Conservation (phyloP, 2,888 invertebrate genomes). For the Rotaria socialis region DNA sequence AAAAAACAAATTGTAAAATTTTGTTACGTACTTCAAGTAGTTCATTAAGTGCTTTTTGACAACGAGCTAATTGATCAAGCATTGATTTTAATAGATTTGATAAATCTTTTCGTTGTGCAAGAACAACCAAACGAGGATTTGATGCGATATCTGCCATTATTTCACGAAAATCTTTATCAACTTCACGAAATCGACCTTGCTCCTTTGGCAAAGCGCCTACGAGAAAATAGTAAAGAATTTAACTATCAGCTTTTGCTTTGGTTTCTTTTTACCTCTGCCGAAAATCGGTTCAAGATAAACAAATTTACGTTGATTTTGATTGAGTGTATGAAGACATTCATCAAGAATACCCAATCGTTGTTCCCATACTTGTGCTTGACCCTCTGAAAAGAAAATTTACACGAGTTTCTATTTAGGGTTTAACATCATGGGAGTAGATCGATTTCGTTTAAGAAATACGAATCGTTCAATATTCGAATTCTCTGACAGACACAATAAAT, state of each 20-base stretch:
- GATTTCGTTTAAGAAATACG: too few species aligned
- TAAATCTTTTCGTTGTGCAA: constrained; percentile 69
- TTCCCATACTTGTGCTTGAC: constrained; percentile 77
- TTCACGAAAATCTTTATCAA: constrained; percentile 80
- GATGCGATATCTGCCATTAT: constrained; percentile 75
- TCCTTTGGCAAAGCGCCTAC: constrained; percentile 69
- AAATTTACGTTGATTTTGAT: constrained; percentile 84
- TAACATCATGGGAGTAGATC: too few species aligned
- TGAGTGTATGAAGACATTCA: constrained; percentile 71
- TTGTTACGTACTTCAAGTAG: constrained; percentile 72
- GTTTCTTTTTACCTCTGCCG: constrained; percentile 62
- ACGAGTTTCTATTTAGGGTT: too few species aligned
- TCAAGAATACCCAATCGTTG: constrained; percentile 73
- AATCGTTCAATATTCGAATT: too few species aligned
- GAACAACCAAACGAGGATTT: constrained; percentile 74
- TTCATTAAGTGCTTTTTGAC: constrained; percentile 87
- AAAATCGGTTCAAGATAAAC: constrained; percentile 95
- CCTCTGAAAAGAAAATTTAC: constrained; percentile 59
- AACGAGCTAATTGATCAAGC: constrained; percentile 79
- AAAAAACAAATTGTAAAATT: neutral
- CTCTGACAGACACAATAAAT: too few species aligned
- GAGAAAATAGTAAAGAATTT: neutral
- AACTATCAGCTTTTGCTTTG: neutral
- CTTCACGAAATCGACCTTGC: constrained; percentile 72
- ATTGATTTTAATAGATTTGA: constrained; percentile 72